Evolutionary conservation across 2,888 invertebrate genomes (phyloP).

Genomic region (Eremobia ochroleuca): DNA sequence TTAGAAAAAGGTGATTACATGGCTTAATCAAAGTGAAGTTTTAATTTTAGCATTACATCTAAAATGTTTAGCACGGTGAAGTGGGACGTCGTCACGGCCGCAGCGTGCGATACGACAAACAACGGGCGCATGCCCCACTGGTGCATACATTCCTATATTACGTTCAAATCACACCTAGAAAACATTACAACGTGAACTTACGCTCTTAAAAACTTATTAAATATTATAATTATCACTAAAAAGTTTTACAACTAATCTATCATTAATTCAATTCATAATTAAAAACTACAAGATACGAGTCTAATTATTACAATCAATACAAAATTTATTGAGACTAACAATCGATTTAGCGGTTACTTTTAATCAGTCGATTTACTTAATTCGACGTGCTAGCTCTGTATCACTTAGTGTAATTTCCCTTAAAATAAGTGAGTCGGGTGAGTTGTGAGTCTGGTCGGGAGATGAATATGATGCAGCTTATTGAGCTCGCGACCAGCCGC

Average conservation of each 20-base stretch:
- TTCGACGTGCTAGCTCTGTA: conserved; percentile 68
- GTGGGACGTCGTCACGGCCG: conserved; percentile 23
- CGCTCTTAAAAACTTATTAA: conserved; percentile 74
- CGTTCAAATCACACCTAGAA: conserved; percentile 77
- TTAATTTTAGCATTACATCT: conserved; percentile 71
- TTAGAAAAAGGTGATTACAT: conserved; percentile 80
- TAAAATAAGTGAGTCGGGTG: conserved; percentile 52
- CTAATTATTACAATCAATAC: conserved; percentile 55
- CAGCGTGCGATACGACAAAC: conserved; percentile 5
- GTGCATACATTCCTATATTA: conserved; percentile 71
- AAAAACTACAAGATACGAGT: conserved; percentile 58
- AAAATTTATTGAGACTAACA: conserved; percentile 58
- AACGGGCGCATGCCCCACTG: conserved; percentile 34
- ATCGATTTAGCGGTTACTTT: conserved; percentile 68
- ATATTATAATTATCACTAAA: conserved; percentile 70
- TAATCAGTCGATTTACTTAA: conserved; percentile 77
- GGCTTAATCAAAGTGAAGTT: conserved; percentile 74
- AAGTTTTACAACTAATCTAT: conserved; percentile 66
- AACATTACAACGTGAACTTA: conserved; percentile 72
- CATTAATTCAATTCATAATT: conserved; percentile 45
- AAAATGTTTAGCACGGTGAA: conserved; percentile 52
- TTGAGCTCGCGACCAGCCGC: conserved; percentile 26
- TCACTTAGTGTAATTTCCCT: conserved; percentile 65
- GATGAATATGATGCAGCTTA: conserved; percentile 59
- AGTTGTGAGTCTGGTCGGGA: conserved; percentile 45